A percentile compares a stretch with the other conserved stretches of the same genome.
Conservation (phyloP, 2,888 invertebrate species). For the Marasmarcha lunaedactyla region DNA sequence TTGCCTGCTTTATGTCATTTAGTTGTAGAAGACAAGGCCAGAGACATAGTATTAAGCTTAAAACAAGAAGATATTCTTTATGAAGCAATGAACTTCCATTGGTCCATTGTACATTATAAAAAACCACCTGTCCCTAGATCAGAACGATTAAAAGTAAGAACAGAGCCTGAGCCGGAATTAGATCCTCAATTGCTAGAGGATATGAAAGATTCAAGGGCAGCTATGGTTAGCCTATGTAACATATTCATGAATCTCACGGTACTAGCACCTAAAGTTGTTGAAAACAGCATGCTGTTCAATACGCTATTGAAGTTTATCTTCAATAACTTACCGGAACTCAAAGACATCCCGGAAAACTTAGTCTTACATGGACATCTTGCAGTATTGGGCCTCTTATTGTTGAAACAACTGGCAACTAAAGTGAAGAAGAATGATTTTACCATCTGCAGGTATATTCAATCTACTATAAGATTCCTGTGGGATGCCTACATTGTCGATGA, state of each 20-base stretch:
- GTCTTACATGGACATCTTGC: slow-evolving; percentile 88
- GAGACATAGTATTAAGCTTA: slow-evolving; percentile 80
- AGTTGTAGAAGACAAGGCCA: slow-evolving; percentile 89
- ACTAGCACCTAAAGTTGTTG: slow-evolving; percentile 85
- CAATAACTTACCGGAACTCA: slow-evolving; percentile 85
- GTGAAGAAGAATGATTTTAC: slow-evolving; percentile 90
- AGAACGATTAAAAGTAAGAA: slow-evolving; percentile 80
- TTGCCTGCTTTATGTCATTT: slow-evolving; percentile 92
- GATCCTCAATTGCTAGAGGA: slow-evolving; percentile 81
- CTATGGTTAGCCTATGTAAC: slow-evolving; percentile 90
- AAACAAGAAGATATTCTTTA: slow-evolving; percentile 85
- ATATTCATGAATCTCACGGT: slow-evolving; percentile 94
- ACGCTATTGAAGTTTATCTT: slow-evolving; percentile 87
- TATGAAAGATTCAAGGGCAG: slow-evolving; percentile 86
- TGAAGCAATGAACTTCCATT: slow-evolving; percentile 85
- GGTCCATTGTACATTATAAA: slow-evolving; percentile 88
- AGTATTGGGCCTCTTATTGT: slow-evolving; percentile 82
- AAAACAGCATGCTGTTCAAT: slow-evolving; percentile 81
- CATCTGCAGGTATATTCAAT: slow-evolving; percentile 89
- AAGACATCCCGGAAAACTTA: slow-evolving; percentile 85
- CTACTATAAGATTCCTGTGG: slow-evolving; percentile 91
- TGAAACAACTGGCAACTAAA: slow-evolving; percentile 86
- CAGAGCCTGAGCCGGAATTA: slow-evolving; percentile 81
- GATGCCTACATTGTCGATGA: slow-evolving; percentile 93
- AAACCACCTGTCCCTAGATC: slow-evolving; percentile 85